Base-by-base conservation (phyloP, 2,113 vertebrate species). In the Oxyura jamaicensis region DNA sequence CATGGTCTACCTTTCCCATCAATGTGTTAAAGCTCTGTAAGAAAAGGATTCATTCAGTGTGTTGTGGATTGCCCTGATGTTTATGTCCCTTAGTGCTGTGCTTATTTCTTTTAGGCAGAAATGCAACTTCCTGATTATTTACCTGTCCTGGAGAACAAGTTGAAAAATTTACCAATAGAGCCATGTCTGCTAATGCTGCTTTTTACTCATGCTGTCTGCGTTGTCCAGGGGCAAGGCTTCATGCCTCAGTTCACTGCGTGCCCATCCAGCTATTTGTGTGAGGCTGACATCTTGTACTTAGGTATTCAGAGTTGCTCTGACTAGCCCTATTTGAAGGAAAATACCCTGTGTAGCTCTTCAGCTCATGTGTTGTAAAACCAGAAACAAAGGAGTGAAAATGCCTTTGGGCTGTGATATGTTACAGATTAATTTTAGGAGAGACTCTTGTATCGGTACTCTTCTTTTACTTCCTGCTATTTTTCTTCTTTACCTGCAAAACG, bases 41-140 rank as follows among this genome's bases (percentile, higher is more conserved):
- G 78, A 79, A 65, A 85, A 76, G 53, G 44, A 79, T 53, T 44
- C 12, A n/a, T 65, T 85, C 72, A 48, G 36, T 50, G 11, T 62
- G 46, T 21, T 58, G 67, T 85, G n/a, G 59, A 77, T 85, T 91
- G 55, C 17, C 63, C 68, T 56, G 58, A 80, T 88, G 26, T 84
- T 93, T 93, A 25, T 0, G 1, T 86, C 39, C 58, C 67, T 28
- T 73, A 74, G n/a, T 58, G 53, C 53, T 29, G 75, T n/a, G 36
- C 63, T 95, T 95, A 86, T 95, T 89, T 94, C 87, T 92, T 76
- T 83, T 65, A 83, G 71, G 71, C 72, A 92, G 87, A 95, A 91
- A 77, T 69, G 58, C 41, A 73, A n/a, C 55, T 76, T 76, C 50
- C 31, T 83, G 3, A 76, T 94, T 92, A 52, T 92, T 94, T 69